Percentiles rank a stretch among this genome's conserved stretches.
phyloP scores from a whole-genome alignment of 2,888 invertebrate species.

The Xylophagus ater region DNA sequence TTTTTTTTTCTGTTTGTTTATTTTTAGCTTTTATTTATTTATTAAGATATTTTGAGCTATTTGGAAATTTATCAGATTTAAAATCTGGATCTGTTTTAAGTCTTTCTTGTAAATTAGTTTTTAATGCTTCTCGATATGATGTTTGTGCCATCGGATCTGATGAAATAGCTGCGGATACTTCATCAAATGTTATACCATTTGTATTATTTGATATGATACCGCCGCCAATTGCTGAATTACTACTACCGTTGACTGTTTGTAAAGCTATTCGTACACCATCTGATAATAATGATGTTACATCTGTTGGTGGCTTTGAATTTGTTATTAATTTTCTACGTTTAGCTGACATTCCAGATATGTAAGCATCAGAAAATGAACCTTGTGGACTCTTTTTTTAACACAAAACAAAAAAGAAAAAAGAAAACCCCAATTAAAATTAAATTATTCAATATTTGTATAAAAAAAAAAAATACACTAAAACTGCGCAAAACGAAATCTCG shows the following conservation, averaged over 20 bases:
- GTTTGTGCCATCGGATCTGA: slow-evolving; percentile 31
- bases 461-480: no score
- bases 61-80: slow-evolving; percentile 35
- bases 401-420: no score
- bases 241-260: no score
- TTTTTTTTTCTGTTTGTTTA: no score
- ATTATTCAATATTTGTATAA: no score
- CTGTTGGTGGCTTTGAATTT: slow-evolving; percentile 31
- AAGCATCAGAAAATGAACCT: slow-evolving; percentile 75
- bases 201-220: slow-evolving; percentile 27
- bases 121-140: slow-evolving; percentile 34
- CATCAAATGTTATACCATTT: slow-evolving; percentile 16
- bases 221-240: no score
- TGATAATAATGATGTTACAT: slow-evolving; percentile 30
- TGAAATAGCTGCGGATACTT: slow-evolving; percentile 26
- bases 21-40: slow-evolving; percentile 14
- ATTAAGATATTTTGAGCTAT: slow-evolving; percentile 34
- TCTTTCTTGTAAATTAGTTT: slow-evolving; percentile 31
- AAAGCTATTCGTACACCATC: slow-evolving; percentile 34
- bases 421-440: no score
- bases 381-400: slow-evolving; percentile 38
- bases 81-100: slow-evolving; percentile 34
- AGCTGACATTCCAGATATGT: slow-evolving; percentile 78
- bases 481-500: no score
- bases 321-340: slow-evolving; percentile 69